Evolutionary conservation across 2,888 invertebrate genomes (phyloP).

Genomic region (Platycnemis pennipes): DNA sequence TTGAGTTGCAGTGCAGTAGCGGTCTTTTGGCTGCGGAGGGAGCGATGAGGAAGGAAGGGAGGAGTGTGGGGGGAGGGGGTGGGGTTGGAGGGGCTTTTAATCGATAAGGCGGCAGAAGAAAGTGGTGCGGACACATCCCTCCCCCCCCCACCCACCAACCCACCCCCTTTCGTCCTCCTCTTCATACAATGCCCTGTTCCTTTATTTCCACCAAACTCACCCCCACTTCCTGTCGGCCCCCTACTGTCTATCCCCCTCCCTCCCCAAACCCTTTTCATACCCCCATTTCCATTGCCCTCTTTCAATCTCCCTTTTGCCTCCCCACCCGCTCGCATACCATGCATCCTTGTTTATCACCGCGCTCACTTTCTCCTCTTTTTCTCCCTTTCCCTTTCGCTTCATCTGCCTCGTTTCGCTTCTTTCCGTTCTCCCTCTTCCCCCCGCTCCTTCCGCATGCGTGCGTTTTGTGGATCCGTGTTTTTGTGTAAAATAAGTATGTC

Average conservation of each 20-base stretch:
- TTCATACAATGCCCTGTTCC: constrained; percentile 30
- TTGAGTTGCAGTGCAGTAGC: constrained; percentile 36
- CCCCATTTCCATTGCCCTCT: background rate
- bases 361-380: background rate
- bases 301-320: background rate
- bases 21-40: constrained; percentile 42
- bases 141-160: background rate
- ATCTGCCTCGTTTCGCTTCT: background rate
- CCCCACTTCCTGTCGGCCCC: background rate
- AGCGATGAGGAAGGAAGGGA: background rate
- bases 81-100: background rate
- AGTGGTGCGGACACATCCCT: constrained; percentile 38
- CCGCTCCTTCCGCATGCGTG: background rate
- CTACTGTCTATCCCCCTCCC: background rate
- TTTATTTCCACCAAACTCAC: constrained; percentile 1
- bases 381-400: background rate
- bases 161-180: background rate
- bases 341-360: background rate
- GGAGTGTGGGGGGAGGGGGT: background rate
- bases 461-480: background rate
- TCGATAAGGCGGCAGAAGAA: constrained; percentile 39
- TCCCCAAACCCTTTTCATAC: background rate
- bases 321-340: background rate
- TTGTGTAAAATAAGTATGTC: background rate
- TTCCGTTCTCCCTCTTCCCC: background rate